A percentile compares a stretch with the other conserved stretches of the same genome.
Evolutionary conservation across 2,888 invertebrate species (phyloP).

Genomic region (Microplitis deprimator): DNA sequence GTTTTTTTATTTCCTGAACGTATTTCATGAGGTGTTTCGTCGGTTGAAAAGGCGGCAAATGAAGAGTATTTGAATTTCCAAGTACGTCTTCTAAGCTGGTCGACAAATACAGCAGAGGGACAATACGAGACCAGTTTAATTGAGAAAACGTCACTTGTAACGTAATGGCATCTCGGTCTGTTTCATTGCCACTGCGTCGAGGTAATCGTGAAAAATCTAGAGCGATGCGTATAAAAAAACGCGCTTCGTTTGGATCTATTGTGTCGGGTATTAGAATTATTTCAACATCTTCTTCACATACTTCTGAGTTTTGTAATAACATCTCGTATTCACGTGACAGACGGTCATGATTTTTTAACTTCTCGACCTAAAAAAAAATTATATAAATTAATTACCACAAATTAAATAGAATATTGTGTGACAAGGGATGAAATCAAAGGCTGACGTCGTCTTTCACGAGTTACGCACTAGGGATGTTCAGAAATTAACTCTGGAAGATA

Average conservation of each 20-base stretch:
- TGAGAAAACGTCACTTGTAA: constrained; percentile 75
- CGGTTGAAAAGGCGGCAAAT: constrained; percentile 72
- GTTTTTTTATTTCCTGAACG: constrained; percentile 74
- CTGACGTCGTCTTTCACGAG: too few species aligned
- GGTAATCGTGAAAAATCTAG: constrained; percentile 78
- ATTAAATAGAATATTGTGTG: not conserved
- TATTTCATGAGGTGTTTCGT: constrained; percentile 73
- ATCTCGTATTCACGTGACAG: constrained; percentile 78
- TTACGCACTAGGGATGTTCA: too few species aligned
- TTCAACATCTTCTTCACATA: constrained; percentile 77
- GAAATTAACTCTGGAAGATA: too few species aligned
- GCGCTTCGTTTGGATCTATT: constrained; percentile 70
- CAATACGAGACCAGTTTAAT: constrained; percentile 64
- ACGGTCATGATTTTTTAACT: constrained; percentile 73
- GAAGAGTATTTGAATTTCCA: constrained; percentile 67
- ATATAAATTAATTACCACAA: constrained; percentile 3
- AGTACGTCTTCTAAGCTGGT: constrained; percentile 73
- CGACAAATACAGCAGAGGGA: constrained; percentile 72
- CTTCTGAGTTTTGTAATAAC: constrained; percentile 74
- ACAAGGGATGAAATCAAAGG: too few species aligned
- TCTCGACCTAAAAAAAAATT: constrained; percentile 69
- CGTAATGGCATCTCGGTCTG: constrained; percentile 73
- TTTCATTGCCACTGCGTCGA: constrained; percentile 72
- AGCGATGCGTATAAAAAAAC: constrained; percentile 78
- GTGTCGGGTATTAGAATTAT: constrained; percentile 76